Percentiles rank a stretch among this genome's conserved stretches.
Conservation (phyloP, 2,113 vertebrate species). For the Manacus vitellinus region DNA sequence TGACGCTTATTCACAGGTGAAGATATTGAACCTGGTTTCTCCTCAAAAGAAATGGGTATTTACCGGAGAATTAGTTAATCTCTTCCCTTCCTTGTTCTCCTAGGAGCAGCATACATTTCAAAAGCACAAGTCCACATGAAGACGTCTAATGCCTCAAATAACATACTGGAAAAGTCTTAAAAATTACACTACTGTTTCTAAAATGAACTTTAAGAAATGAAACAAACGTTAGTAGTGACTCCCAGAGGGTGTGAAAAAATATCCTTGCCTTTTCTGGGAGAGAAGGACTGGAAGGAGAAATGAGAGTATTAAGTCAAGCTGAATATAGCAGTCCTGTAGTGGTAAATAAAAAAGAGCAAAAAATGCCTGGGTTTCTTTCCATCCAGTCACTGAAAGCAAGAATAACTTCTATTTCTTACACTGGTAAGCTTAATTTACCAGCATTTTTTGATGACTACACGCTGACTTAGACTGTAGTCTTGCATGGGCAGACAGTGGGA, state of each 20-base stretch:
- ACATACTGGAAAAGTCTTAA: neutral
- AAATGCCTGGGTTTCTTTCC: neutral
- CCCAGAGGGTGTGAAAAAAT: neutral
- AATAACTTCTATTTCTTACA: neutral
- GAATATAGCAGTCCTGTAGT: neutral
- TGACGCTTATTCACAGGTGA: neutral
- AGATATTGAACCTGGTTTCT: neutral
- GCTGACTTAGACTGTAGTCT: neutral
- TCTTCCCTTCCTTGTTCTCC: neutral
- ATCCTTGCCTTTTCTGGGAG: neutral
- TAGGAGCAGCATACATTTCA: neutral
- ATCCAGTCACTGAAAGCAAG: neutral
- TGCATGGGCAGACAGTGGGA: neutral
- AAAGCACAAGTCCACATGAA: neutral
- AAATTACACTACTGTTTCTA: neutral
- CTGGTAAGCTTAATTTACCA: neutral
- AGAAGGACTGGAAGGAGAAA: neutral
- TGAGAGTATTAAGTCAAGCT: neutral
- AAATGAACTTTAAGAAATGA: neutral
- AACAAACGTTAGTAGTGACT: neutral
- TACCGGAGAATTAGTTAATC: neutral
- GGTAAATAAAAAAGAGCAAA: neutral
- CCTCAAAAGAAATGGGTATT: neutral
- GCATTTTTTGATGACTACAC: neutral
- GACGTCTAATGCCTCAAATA: neutral